phyloP scores from a whole-genome alignment of 1,140 invertebrate genomes.

The Cyrtorhinus lividipennis region DNA sequence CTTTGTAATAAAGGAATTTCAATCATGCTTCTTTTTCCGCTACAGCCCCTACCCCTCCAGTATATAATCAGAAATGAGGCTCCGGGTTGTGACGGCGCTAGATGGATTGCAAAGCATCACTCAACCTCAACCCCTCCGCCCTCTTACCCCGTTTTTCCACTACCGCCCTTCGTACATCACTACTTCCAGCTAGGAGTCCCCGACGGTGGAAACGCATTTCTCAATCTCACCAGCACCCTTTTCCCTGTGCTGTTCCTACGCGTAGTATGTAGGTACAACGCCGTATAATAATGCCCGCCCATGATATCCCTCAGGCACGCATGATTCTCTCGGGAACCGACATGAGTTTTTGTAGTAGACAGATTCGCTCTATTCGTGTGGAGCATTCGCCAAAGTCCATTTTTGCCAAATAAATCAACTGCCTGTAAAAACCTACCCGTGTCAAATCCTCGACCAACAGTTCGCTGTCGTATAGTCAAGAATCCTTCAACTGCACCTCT shows the following conservation, averaged over 20 bases:
- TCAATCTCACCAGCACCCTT: constrained; percentile 1
- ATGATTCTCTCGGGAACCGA: too few species aligned
- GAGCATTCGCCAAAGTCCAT: too few species aligned
- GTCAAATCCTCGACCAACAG: too few species aligned
- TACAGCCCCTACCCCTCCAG: not conserved
- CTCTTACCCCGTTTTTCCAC: not conserved
- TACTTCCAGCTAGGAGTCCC: not conserved
- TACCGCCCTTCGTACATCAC: not conserved
- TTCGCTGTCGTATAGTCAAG: too few species aligned
- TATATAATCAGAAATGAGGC: constrained; percentile 8
- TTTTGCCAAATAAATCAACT: too few species aligned
- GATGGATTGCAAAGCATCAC: not conserved
- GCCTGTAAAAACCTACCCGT: too few species aligned
- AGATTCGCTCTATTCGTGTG: too few species aligned
- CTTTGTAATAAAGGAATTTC: constrained; percentile 1
- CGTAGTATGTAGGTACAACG: not conserved
- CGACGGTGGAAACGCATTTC: constrained; percentile 1
- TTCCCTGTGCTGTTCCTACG: not conserved
- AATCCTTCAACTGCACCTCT: too few species aligned
- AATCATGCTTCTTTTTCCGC: not conserved
- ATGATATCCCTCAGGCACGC: too few species aligned
- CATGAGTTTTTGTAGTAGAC: too few species aligned
- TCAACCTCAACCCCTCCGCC: not conserved
- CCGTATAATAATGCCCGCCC: too few species aligned
- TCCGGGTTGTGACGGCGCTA: constrained; percentile 1